Conservation (phyloP, 1,140 invertebrate species). For the Olivierus martensii region DNA sequence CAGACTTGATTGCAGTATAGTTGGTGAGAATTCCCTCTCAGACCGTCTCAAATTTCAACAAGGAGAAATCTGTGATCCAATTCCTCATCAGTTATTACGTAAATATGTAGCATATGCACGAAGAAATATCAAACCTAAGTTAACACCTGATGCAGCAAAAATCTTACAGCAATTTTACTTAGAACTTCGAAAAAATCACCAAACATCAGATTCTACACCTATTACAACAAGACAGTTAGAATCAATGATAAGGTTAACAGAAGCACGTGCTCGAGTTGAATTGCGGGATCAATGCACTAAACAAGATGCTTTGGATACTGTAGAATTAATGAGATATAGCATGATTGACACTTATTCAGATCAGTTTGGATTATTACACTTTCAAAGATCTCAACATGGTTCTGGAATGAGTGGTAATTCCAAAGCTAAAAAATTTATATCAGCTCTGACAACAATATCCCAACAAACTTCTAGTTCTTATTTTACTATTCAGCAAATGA, state of each 20-base stretch:
- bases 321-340: slow-evolving; percentile 70
- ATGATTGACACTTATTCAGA: slow-evolving; percentile 59
- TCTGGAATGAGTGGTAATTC: slow-evolving; percentile 52
- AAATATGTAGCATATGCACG: slow-evolving; percentile 86
- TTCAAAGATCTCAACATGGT: slow-evolving; percentile 51
- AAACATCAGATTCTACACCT: slow-evolving; percentile 45
- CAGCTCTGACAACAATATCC: slow-evolving; percentile 47
- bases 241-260: slow-evolving; percentile 71
- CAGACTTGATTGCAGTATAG: too few relatives aligned
- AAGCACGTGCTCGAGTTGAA: slow-evolving; percentile 74
- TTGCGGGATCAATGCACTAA: slow-evolving; percentile 60
- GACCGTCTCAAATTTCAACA: slow-evolving; percentile 44
- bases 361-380: slow-evolving; percentile 50
- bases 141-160: slow-evolving; percentile 51
- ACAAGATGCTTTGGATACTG: slow-evolving; percentile 67
- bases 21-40: slow-evolving; percentile 27
- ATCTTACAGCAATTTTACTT: slow-evolving; percentile 69
- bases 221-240: slow-evolving; percentile 74
- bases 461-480: slow-evolving; percentile 46
- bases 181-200: slow-evolving; percentile 51
- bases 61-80: slow-evolving; percentile 47
- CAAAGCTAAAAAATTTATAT: slow-evolving; percentile 59
- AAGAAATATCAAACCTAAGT: slow-evolving; percentile 68
- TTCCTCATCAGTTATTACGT: slow-evolving; percentile 58
- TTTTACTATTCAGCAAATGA: slow-evolving; percentile 62